Evolutionary conservation across 2,888 invertebrate species (phyloP), one percentile per base, ranked within the genome.

Genomic region (Amphipoea oculea): DNA sequence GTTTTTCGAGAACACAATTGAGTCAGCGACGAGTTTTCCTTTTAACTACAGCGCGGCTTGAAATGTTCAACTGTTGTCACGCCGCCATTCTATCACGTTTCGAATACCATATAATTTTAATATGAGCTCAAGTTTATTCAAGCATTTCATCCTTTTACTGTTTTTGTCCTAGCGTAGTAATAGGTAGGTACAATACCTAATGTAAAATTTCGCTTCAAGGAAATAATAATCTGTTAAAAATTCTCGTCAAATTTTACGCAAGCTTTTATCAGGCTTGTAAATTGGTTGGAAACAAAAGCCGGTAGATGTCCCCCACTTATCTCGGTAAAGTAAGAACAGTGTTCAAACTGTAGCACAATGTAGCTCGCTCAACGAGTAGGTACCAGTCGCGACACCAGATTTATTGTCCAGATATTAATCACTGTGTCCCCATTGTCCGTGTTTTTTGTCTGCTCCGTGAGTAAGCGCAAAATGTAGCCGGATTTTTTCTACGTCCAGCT

Each of bases 401-500:
- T 90, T 90, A 90, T 90, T 88, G 91, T 93, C 92, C 91, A 93
- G 93, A 93, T 95, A 95, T 95, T 95, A 95, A 94, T 95, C 95
- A 94, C 91, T 87, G 86, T 94, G 95, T 94, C 94, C 91, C 94
- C 92, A 94, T 96, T 96, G 96, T 96, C 92, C 90, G 90, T 82
- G 83, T 92, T 94, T 95, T 93, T 93, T 92, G 90, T 91, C 90
- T 80, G 82, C 82, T 77, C 87, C 92, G 88, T 96, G 95, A 96
- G 94, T 95, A 95, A 95, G 95, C 96, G 94, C 92, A 94, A 94
- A 94, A 93, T 93, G 91, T 90, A 90, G 84, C 91, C 90, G 91
- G 86, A 86, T 88, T 92, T 94, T 94, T 94, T 94, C 93, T 86
- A 89, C 87, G 84, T 79, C 86, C 82, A 89, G 89, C 93, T 94